Percentiles rank a stretch among this genome's conserved stretches.
Evolutionary conservation across 1,140 invertebrate species (phyloP).

Genomic region (Caenorhabditis inopinata): DNA sequence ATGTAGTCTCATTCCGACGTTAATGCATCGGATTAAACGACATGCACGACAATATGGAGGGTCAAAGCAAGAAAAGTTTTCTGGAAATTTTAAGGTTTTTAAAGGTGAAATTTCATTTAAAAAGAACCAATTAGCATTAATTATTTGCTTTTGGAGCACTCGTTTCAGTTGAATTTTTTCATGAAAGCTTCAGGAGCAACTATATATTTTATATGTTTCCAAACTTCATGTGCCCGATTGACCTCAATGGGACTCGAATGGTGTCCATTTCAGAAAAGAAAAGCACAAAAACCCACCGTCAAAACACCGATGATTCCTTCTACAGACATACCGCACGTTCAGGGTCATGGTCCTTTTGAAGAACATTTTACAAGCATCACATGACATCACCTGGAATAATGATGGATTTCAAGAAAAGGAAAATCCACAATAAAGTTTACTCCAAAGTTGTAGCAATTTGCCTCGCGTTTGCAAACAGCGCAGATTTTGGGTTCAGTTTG

Average conservation of each 20-base stretch:
- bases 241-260: too few relatives aligned
- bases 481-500: background rate
- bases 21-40: background rate
- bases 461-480: background rate
- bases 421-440: background rate
- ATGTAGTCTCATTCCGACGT: background rate
- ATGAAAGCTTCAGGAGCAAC: too few relatives aligned
- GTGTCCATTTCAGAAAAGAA: too few relatives aligned
- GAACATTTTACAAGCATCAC: slow-evolving; percentile 13
- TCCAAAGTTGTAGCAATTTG: slow-evolving; percentile 5
- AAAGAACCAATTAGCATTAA: too few relatives aligned
- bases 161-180: too few relatives aligned
- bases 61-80: background rate
- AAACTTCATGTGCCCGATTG: too few relatives aligned
- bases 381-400: background rate
- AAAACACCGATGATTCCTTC: background rate
- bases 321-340: background rate
- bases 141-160: too few relatives aligned
- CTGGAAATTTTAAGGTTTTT: too few relatives aligned
- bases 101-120: too few relatives aligned
- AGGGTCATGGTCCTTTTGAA: background rate
- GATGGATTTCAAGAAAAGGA: background rate
- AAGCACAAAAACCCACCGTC: background rate
- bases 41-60: slow-evolving; percentile 5
- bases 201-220: too few relatives aligned